A percentile compares a stretch with the other conserved stretches of the same genome.
phyloP scores from a whole-genome alignment of 2,113 vertebrate species.

The Ctenodactylus gundi region DNA sequence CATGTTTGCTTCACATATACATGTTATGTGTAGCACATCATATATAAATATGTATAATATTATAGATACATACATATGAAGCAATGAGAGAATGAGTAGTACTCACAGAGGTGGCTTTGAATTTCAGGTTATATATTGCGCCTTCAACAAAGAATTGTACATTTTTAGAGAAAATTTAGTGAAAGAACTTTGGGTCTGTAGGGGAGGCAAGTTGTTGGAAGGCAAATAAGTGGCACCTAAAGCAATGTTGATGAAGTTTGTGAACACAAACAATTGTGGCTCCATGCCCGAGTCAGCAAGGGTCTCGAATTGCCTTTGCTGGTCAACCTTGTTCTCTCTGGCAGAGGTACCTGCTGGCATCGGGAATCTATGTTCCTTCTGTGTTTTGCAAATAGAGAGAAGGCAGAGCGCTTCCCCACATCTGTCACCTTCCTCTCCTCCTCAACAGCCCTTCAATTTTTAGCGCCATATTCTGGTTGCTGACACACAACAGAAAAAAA shows the following conservation, averaged over 20 bases:
- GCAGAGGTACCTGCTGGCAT: neutral
- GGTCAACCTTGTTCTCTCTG: neutral
- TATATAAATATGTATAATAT: too few relatives aligned
- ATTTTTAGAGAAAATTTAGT: neutral
- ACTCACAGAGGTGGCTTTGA: neutral
- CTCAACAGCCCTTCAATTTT: neutral
- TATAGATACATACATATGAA: neutral
- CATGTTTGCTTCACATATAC: neutral
- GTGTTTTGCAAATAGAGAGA: neutral
- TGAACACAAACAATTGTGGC: neutral
- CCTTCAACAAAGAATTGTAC: neutral
- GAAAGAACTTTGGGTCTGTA: neutral
- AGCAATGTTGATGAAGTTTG: too few relatives aligned
- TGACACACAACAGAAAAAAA: constrained; percentile 17
- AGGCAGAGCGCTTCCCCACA: too few relatives aligned
- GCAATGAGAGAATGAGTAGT: neutral
- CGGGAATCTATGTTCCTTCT: neutral
- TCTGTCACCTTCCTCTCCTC: neutral
- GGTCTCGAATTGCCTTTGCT: neutral
- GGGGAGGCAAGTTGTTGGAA: neutral
- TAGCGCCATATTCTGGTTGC: neutral
- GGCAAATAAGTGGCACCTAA: neutral
- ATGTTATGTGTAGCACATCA: too few relatives aligned
- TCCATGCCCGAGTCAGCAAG: neutral
- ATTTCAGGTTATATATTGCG: neutral